Conservation (phyloP, 2,797 vertebrate species). For the Basileuterus tristriatus region DNA sequence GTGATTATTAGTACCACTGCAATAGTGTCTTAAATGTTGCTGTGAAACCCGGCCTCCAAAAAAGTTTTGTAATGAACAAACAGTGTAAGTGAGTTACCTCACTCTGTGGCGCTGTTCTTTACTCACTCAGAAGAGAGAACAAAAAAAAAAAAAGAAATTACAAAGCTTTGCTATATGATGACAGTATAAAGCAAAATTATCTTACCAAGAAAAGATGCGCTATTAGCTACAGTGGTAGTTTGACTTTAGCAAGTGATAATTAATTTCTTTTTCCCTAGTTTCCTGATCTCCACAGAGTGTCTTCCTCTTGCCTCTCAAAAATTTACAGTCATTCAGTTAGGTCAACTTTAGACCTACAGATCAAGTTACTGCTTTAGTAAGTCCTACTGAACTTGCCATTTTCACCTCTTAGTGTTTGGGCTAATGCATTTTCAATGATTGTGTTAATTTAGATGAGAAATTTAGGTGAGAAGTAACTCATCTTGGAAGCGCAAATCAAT, state of each 20-base stretch:
- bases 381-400: not conserved
- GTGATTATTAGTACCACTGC: not conserved
- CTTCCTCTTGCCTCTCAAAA: not conserved
- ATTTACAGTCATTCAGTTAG: not conserved
- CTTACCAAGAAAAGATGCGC: not conserved
- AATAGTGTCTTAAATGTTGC: not conserved
- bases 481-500: not conserved
- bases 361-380: slow-evolving; percentile 36
- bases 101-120: not conserved
- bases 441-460: slow-evolving; percentile 34
- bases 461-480: slow-evolving; percentile 11
- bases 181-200: not conserved
- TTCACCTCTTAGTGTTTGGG: not conserved
- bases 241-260: not conserved
- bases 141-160: not conserved
- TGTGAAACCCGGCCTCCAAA: not conserved
- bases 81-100: not conserved
- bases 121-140: not conserved
- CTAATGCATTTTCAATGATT: not conserved
- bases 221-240: not conserved
- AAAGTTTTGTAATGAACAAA: not conserved
- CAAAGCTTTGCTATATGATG: not conserved
- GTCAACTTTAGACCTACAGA: not conserved
- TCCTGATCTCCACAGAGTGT: not conserved
- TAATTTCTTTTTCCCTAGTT: not conserved